These are phyloP conservation scores for Fregetta grallaria DNA, from an alignment of 2,113 vertebrate genomes.

Conservation along the genomic window DNA sequence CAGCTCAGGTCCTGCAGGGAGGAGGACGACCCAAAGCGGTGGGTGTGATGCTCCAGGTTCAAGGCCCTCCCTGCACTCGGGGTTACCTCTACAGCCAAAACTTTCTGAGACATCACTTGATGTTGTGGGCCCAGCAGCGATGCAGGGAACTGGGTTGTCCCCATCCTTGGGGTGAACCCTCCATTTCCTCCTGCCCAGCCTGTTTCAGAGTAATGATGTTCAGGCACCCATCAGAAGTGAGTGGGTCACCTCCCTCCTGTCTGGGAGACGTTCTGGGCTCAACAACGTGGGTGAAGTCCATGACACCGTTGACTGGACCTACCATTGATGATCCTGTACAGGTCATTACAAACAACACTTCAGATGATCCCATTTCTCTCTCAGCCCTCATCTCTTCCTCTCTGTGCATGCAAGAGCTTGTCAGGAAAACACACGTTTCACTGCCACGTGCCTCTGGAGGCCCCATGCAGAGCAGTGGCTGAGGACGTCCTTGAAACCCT, in stretches of 20 bases:
- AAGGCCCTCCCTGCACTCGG: neutral
- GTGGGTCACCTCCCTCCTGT: neutral
- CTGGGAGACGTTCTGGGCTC: neutral
- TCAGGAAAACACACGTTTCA: neutral
- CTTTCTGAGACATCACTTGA: neutral
- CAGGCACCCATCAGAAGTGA: neutral
- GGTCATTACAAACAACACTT: neutral
- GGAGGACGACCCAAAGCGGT: neutral
- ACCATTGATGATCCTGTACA: neutral
- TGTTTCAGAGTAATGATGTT: neutral
- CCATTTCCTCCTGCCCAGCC: neutral
- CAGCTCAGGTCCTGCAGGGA: neutral
- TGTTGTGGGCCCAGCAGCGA: neutral
- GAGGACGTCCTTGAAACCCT: neutral
- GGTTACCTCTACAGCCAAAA: neutral
- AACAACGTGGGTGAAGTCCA: neutral
- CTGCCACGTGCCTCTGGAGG: fast-evolving
- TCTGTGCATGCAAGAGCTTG: fast-evolving
- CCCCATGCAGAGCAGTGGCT: neutral
- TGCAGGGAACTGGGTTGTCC: neutral
- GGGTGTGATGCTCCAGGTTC: neutral
- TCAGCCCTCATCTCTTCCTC: neutral
- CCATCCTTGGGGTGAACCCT: neutral
- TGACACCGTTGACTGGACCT: neutral
- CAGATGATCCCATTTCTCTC: neutral